Evolutionary conservation across 2,797 vertebrate genomes (phyloP), one percentile per base, ranked within the genome.

Genomic region (Garrulus glandarius): DNA sequence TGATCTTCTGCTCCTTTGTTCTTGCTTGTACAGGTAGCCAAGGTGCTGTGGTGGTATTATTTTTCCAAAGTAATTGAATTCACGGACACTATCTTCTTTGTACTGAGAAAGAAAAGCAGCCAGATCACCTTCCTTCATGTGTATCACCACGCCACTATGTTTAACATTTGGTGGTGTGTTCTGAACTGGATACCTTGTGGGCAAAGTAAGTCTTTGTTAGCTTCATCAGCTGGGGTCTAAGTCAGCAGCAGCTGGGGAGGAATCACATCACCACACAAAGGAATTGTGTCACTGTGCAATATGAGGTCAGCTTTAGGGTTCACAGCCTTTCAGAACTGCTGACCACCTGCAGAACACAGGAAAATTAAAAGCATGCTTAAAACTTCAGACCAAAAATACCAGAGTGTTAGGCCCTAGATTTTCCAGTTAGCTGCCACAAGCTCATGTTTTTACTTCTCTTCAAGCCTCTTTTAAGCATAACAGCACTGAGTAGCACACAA

Each of bases 81-180:
- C 95, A 97, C 98, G 96, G 98, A 99, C 97, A 99, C 99, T 5
- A 96, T 99, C 92, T 99, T 99, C 97, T 99, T 99, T 90, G 98
- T 99, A 86, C 94, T 99, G 94, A 97, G 99, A 95, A 99, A 99
- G 91, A 99, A 99, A 96, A 98, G 96, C 84, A 98, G 95, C 93
- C 98, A 99, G 97, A 98, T 99, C 91, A 98, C 98, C 88, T 99
- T 99, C 92, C 98, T 99, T 69, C 99, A 99, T 0, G 98, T 99
- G 19, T 99, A 99, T 96, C 99, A 99, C 93, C 99, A 99, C 13
- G 98, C 98, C 78, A 98, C 98, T 5, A 99, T 99, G 99, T 99
- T 99, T 88, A 99, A 99, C 96, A 99, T 99, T 97, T 99, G 98
- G 99, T 99, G 99, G 99, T 99, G 98, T 64, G 98, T 99, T 63